Evolutionary conservation across 2,888 invertebrate genomes (phyloP).

Genomic region (Camponotus fellah): DNA sequence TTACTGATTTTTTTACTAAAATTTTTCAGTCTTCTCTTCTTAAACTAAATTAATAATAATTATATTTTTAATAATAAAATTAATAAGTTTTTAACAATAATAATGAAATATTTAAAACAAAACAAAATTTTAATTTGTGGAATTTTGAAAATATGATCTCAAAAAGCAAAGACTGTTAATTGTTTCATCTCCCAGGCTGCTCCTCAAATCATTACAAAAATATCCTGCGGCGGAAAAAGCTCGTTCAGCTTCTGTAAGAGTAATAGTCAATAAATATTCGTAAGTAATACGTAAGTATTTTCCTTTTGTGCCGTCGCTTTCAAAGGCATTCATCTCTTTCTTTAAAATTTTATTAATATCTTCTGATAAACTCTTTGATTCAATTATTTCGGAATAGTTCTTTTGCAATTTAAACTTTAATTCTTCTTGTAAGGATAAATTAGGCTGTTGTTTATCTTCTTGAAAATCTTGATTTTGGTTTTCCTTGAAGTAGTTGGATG

Average conservation of each 20-base stretch:
- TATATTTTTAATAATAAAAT: no score
- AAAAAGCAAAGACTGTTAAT: conserved; percentile 10
- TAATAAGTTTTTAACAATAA: no score
- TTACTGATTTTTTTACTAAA: no score
- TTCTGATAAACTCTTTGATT: conserved; percentile 50
- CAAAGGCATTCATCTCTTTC: conserved; percentile 44
- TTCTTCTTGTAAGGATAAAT: conserved; percentile 54
- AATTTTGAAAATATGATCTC: conserved; percentile 8
- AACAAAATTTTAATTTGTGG: no score
- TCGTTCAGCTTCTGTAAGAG: conserved; percentile 1
- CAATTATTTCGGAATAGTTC: conserved; percentile 41
- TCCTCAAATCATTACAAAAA: background rate
- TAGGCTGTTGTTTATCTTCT: background rate
- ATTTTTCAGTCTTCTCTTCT: no score
- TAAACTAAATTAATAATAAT: no score
- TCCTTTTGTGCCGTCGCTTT: conserved; percentile 14
- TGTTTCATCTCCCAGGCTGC: background rate
- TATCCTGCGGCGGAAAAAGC: background rate
- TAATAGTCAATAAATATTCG: conserved; percentile 5
- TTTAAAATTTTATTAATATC: conserved; percentile 51
- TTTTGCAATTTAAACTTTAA: conserved; percentile 60
- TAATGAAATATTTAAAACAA: no score
- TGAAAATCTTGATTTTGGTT: conserved; percentile 4
- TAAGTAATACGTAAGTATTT: conserved; percentile 22
- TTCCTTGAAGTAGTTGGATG: background rate